These are phyloP conservation scores for Drosophila fuyamai DNA, from an alignment of 1,140 invertebrate species.

Conservation along the genomic window DNA sequence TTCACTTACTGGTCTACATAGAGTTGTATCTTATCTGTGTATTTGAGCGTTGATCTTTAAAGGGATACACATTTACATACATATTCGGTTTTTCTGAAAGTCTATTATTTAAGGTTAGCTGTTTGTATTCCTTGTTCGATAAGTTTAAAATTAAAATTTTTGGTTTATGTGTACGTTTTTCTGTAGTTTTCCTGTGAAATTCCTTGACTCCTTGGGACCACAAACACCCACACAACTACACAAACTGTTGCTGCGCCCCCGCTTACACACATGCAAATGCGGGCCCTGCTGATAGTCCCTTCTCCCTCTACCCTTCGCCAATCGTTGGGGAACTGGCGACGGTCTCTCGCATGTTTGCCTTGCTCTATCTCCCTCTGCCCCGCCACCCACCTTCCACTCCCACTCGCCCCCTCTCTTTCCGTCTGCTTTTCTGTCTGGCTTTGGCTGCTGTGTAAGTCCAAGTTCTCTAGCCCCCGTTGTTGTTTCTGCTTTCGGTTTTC, in stretches of 20 bases:
- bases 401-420: conserved; percentile 23
- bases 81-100: too few relatives aligned
- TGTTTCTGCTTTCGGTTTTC: conserved; percentile 53
- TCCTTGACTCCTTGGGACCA: conserved; percentile 71
- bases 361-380: conserved; percentile 18
- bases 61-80: too few relatives aligned
- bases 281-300: conserved; percentile 28
- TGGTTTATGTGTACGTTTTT: neutral
- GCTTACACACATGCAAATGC: conserved; percentile 42
- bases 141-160: neutral
- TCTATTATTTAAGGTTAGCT: too few relatives aligned
- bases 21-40: too few relatives aligned
- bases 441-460: conserved; percentile 68
- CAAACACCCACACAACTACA: conserved; percentile 32
- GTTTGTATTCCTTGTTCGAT: neutral
- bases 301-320: conserved; percentile 51
- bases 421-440: conserved; percentile 47
- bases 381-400: conserved; percentile 14
- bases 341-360: conserved; percentile 47
- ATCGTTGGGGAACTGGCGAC: conserved; percentile 36
- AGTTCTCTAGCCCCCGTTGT: conserved; percentile 70
- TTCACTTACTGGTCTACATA: too few relatives aligned
- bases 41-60: too few relatives aligned
- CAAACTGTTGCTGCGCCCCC: conserved; percentile 76
- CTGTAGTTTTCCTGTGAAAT: conserved; percentile 46